Conservation (phyloP, 1,140 invertebrate species). For the Pseudomyrmex concolor region DNA sequence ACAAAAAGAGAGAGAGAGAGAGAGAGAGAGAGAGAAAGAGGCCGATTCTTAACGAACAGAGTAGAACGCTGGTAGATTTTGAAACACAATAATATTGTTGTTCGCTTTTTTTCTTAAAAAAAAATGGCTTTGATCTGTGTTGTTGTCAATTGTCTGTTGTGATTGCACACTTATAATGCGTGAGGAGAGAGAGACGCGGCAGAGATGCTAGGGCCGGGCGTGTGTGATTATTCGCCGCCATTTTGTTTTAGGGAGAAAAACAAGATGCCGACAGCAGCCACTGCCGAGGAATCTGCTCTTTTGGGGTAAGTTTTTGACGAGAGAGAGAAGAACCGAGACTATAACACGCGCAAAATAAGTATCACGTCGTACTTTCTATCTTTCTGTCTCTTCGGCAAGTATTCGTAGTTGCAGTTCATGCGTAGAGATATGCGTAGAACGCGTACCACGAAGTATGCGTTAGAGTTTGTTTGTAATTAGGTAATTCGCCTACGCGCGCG, state of each 20-base stretch:
- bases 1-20: constrained; percentile 8
- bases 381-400: neutral
- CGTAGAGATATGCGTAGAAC: constrained; percentile 36
- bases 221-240: constrained; percentile 83
- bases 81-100: neutral
- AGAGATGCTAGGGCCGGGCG: constrained; percentile 78
- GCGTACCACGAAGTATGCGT: constrained; percentile 12
- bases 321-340: neutral
- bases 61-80: neutral
- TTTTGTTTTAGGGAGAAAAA: constrained; percentile 87
- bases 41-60: constrained; percentile 11
- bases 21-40: constrained; percentile 7
- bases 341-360: constrained; percentile 1
- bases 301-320: constrained; percentile 87
- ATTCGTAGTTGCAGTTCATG: constrained; percentile 35
- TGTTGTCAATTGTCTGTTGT: constrained; percentile 38
- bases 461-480: neutral
- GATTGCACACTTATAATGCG: neutral
- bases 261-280: constrained; percentile 88
- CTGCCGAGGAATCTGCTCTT: constrained; percentile 89
- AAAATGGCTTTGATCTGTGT: constrained; percentile 20
- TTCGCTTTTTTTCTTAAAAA: constrained; percentile 7
- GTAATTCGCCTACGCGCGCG: too few relatives aligned
- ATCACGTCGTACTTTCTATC: neutral
- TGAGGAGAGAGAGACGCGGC: constrained; percentile 47